These are phyloP conservation scores for Thunnus albacares DNA, from an alignment of 2,797 vertebrate genomes.

Conservation along the genomic window DNA sequence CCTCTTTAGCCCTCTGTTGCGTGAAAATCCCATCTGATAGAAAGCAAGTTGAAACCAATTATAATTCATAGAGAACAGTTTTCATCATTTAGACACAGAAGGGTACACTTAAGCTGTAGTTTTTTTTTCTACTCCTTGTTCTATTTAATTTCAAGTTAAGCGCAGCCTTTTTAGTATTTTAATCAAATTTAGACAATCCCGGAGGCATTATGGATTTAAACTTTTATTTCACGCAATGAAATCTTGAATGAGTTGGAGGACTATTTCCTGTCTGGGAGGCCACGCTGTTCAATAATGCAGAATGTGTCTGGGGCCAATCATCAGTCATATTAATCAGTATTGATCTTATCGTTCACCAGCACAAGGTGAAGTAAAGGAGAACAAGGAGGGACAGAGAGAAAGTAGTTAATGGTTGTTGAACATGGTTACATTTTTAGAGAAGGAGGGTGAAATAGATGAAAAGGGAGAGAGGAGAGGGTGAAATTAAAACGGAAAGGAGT, in stretches of 20 bases:
- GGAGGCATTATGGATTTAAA: constrained; percentile 13
- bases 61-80: constrained; percentile 46
- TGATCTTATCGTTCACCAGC: constrained; percentile 18
- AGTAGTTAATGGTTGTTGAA: neutral
- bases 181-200: constrained; percentile 38
- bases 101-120: constrained; percentile 16
- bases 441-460: neutral
- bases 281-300: neutral
- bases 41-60: constrained; percentile 58
- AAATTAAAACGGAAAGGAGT: neutral
- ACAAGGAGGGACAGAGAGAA: neutral
- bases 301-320: neutral
- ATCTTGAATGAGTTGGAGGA: neutral
- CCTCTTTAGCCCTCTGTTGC: constrained; percentile 39
- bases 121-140: neutral
- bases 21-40: constrained; percentile 68
- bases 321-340: constrained; percentile 47
- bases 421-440: neutral
- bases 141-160: constrained; percentile 29
- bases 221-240: neutral
- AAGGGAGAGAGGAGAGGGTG: neutral
- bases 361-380: constrained; percentile 52
- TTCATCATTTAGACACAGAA: constrained; percentile 47
- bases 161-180: constrained; percentile 19
- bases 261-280: neutral